A percentile compares a stretch with the other conserved stretches of the same genome.
Evolutionary conservation across 2,113 vertebrate genomes (phyloP).

Genomic region (Bubo bubo): DNA sequence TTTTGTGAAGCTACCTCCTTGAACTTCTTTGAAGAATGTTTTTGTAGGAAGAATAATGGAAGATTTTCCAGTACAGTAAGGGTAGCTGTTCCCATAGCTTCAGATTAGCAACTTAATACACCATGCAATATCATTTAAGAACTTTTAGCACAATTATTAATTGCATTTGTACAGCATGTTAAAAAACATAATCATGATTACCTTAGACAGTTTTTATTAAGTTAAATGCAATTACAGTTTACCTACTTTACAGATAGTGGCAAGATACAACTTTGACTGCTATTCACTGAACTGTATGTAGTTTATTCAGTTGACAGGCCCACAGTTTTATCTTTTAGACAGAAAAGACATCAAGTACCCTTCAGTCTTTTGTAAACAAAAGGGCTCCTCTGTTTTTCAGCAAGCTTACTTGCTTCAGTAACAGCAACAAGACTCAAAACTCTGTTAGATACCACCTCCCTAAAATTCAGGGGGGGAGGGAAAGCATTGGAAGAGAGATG

Average conservation of each 20-base stretch:
- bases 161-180: not conserved
- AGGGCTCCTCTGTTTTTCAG: not conserved
- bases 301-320: not conserved
- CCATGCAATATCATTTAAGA: not conserved
- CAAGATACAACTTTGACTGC: not conserved
- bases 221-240: not conserved
- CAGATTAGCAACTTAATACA: not conserved
- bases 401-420: not conserved
- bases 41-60: not conserved
- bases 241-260: not conserved
- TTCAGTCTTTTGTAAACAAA: not conserved
- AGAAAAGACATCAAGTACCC: not conserved
- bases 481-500: not conserved
- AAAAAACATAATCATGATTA: not conserved
- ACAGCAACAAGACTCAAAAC: not conserved
- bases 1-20: not conserved
- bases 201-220: not conserved
- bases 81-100: not conserved
- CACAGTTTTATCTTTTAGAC: not conserved
- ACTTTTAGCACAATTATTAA: not conserved
- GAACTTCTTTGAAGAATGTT: not conserved
- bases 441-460: not conserved
- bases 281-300: not conserved
- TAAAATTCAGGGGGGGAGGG: not conserved
- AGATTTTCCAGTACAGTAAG: not conserved